phyloP scores from a whole-genome alignment of 2,113 vertebrate genomes.

The Ramphastos sulfuratus region DNA sequence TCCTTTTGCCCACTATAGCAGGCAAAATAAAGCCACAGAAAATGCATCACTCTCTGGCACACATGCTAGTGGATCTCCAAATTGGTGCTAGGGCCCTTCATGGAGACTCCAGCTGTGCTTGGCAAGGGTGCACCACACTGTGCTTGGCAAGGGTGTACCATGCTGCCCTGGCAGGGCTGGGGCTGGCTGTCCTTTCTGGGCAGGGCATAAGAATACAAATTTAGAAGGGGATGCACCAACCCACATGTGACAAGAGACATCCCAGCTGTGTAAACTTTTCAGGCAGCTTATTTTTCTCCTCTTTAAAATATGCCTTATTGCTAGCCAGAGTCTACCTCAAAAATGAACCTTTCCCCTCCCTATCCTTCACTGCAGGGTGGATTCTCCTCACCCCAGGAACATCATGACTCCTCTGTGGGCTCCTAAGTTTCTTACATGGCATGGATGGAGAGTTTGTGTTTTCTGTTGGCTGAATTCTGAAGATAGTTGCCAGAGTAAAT shows the following conservation, averaged over 20 bases:
- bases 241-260: not conserved
- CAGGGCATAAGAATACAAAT: not conserved
- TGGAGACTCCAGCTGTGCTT: not conserved
- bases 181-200: not conserved
- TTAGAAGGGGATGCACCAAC: not conserved
- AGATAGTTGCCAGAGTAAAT: not conserved
- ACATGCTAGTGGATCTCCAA: not conserved
- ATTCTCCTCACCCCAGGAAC: not conserved
- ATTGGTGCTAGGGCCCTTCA: too few relatives aligned
- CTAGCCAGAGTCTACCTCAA: not conserved
- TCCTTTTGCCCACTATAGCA: fast-evolving
- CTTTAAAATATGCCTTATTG: not conserved
- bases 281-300: not conserved
- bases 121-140: not conserved
- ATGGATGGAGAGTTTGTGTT: not conserved
- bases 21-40: not conserved
- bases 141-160: fast-evolving
- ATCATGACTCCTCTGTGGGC: fast-evolving
- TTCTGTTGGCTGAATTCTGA: not conserved
- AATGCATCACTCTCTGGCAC: not conserved
- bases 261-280: slow-evolving; percentile 47
- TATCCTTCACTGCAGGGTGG: not conserved
- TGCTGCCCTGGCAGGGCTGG: not conserved
- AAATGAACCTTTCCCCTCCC: not conserved
- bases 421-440: not conserved